A percentile compares a stretch with the other conserved stretches of the same genome.
These are phyloP conservation scores for Sciurus vulgaris DNA, from an alignment of 2,797 vertebrate genomes.

Conservation along the genomic window DNA sequence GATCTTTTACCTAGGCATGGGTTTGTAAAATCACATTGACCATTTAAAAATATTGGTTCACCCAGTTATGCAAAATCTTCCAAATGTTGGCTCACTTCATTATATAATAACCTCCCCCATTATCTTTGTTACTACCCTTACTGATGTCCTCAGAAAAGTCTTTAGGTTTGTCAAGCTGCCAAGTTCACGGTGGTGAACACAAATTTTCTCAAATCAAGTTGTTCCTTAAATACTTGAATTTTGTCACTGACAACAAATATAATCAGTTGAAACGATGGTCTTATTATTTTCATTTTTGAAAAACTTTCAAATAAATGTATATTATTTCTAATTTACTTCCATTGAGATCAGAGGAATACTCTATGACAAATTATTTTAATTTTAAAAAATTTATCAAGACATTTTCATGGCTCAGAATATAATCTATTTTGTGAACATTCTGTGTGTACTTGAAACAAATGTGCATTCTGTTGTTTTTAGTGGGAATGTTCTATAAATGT, in stretches of 20 bases:
- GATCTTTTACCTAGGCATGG: not conserved
- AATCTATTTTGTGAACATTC: not conserved
- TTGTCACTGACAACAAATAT: not conserved
- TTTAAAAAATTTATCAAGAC: not conserved
- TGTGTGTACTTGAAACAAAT: not conserved
- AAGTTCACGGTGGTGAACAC: not conserved
- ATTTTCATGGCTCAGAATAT: not conserved
- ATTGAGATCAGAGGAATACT: conserved; percentile 10
- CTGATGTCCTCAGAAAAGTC: not conserved
- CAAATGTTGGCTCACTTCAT: not conserved
- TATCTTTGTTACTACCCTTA: not conserved
- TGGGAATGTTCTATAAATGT: not conserved
- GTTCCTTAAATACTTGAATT: conserved; percentile 40
- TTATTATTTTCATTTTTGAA: not conserved
- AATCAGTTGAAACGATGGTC: not conserved
- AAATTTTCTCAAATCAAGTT: conserved; percentile 27
- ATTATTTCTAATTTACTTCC: conserved; percentile 40
- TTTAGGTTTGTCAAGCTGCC: not conserved
- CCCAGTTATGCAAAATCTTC: not conserved
- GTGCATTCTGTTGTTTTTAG: not conserved
- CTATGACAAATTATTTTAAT: not conserved
- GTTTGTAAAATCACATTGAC: not conserved
- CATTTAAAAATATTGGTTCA: conserved; percentile 43
- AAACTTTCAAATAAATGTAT: not conserved
- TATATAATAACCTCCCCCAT: not conserved